Evolutionary conservation across 92 coral and sea anemone genomes (phyloP).

Genomic region (Paramuricea clavata): DNA sequence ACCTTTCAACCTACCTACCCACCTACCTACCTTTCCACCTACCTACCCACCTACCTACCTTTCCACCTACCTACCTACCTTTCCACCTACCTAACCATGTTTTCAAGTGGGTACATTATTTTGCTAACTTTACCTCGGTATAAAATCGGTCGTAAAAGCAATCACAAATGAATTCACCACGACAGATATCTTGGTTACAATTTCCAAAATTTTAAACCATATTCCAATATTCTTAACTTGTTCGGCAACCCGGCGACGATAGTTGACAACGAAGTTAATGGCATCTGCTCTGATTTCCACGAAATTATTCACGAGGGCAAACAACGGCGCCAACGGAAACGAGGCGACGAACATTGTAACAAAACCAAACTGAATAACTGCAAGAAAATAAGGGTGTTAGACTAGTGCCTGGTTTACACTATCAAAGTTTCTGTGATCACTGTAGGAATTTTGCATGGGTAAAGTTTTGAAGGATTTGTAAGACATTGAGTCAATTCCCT

Average conservation of each 20-base stretch:
- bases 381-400: background rate
- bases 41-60: background rate
- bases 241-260: conserved; percentile 95
- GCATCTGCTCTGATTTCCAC: conserved; percentile 94
- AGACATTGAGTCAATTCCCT: no score
- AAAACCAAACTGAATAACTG: conserved; percentile 96
- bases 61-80: background rate
- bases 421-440: background rate
- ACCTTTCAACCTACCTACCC: background rate
- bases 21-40: background rate
- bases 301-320: conserved; percentile 94
- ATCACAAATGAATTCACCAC: conserved; percentile 93
- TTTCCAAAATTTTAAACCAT: conserved; percentile 85
- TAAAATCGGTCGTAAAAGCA: conserved; percentile 94
- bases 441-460: no score
- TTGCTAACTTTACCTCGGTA: conserved; percentile 78
- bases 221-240: conserved; percentile 90
- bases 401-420: no score
- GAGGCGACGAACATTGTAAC: conserved; percentile 99
- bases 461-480: no score
- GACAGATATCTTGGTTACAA: conserved; percentile 83
- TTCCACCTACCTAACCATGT: no score
- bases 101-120: no score
- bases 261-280: conserved; percentile 88
- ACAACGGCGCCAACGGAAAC: conserved; percentile 96